Conservation (phyloP, 1,140 invertebrate species). For the Melitaea cinxia region DNA sequence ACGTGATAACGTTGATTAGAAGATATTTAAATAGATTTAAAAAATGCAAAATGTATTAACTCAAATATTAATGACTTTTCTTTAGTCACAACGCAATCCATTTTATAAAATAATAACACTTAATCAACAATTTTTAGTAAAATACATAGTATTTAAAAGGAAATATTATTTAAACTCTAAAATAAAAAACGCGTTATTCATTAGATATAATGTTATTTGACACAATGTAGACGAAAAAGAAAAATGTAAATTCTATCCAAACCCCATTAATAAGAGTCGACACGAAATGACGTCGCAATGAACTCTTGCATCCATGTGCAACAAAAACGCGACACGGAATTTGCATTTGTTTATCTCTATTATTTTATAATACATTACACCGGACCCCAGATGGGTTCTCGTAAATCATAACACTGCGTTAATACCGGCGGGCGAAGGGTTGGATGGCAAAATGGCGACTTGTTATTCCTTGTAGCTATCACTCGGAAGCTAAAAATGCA, state of each 20-base stretch:
- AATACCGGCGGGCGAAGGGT: slow-evolving; percentile 58
- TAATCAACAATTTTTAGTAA: too few species aligned
- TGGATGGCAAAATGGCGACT: slow-evolving; percentile 47
- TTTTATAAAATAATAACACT: too few species aligned
- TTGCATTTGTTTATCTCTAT: slow-evolving; percentile 55
- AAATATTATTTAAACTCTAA: too few species aligned
- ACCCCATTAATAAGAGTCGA: slow-evolving; percentile 2
- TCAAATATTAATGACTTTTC: too few species aligned
- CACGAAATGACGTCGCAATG: background rate
- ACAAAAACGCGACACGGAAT: slow-evolving; percentile 42
- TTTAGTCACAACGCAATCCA: too few species aligned
- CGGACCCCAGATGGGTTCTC: slow-evolving; percentile 45
- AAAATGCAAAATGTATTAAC: too few species aligned
- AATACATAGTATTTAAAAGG: too few species aligned
- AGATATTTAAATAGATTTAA: too few species aligned
- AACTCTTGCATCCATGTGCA: slow-evolving; percentile 26
- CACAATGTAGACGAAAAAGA: background rate
- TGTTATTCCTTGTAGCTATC: slow-evolving; percentile 46
- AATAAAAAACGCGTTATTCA: too few species aligned
- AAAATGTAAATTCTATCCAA: background rate
- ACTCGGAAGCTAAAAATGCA: slow-evolving; percentile 45
- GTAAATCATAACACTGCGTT: slow-evolving; percentile 69
- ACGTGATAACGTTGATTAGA: too few species aligned
- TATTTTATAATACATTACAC: slow-evolving; percentile 56
- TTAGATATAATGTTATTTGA: background rate